phyloP scores from a whole-genome alignment of 2,797 vertebrate genomes.

The Manis pentadactyla region DNA sequence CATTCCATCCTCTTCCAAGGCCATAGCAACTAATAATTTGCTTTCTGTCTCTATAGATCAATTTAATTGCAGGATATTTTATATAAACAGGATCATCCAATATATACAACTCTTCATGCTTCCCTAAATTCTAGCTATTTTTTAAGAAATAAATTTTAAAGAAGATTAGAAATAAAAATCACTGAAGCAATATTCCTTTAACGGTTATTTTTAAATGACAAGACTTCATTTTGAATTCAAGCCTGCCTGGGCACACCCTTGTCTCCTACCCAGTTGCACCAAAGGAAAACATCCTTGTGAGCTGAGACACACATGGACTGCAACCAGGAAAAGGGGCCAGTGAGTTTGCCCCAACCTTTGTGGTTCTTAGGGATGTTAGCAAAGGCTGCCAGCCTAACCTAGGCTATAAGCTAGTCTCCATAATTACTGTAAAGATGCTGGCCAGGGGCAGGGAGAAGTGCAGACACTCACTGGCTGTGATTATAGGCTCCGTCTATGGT shows the following conservation, averaged over 20 bases:
- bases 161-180: background rate
- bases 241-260: too few species aligned
- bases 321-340: background rate
- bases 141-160: conserved; percentile 41
- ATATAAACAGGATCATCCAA: background rate
- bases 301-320: background rate
- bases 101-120: background rate
- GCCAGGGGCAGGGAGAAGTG: background rate
- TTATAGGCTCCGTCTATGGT: background rate
- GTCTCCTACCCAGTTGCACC: background rate
- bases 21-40: background rate
- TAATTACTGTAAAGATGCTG: background rate
- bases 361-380: background rate
- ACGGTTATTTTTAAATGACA: background rate
- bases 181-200: background rate
- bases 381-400: background rate
- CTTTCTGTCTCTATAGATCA: background rate
- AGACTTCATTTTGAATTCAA: background rate
- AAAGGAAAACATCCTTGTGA: background rate
- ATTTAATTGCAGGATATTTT: background rate
- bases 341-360: background rate
- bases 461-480: background rate
- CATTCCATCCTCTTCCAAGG: too few species aligned
- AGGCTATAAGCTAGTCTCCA: background rate
- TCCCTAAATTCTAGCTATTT: background rate